phyloP scores from a whole-genome alignment of 2,888 invertebrate genomes.

The Ophion obscuratus region DNA sequence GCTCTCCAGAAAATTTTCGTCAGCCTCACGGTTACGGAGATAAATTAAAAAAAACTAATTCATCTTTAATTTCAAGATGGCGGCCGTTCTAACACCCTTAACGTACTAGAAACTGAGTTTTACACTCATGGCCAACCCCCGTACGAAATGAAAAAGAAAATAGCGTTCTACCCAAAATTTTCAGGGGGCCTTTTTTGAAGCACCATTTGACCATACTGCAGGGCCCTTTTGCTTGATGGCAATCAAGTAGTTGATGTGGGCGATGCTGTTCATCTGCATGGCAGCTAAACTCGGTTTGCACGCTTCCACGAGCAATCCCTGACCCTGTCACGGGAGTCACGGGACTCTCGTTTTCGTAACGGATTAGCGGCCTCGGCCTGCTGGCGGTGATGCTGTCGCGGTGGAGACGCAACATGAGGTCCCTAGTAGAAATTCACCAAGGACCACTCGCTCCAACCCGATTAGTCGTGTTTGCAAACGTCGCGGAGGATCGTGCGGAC shows the following conservation, averaged over 20 bases:
- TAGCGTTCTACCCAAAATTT: no score
- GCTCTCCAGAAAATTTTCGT: no score
- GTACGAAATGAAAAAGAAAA: no score
- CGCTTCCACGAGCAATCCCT: conserved; percentile 51
- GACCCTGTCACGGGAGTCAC: conserved; percentile 61
- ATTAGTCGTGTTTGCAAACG: conserved; percentile 61
- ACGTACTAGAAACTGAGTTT: no score
- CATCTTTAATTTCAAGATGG: no score
- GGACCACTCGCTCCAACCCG: conserved; percentile 21
- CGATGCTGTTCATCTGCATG: not conserved
- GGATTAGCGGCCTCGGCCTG: conserved; percentile 49
- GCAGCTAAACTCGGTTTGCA: conserved; percentile 50
- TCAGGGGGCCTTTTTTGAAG: no score
- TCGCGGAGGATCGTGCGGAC: conserved; percentile 11
- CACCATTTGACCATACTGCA: not conserved
- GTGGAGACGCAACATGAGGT: conserved; percentile 56
- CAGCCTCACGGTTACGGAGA: no score
- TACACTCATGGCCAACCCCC: no score
- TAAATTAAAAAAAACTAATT: no score
- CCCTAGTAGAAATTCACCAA: conserved; percentile 44
- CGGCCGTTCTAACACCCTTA: no score
- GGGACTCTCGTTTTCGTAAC: conserved; percentile 63
- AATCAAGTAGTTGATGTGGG: not conserved
- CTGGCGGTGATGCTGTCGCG: conserved; percentile 34
- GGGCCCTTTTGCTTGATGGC: conserved; percentile 14